Conservation (phyloP, 1,140 invertebrate species). For the Globodera rostochiensis region DNA sequence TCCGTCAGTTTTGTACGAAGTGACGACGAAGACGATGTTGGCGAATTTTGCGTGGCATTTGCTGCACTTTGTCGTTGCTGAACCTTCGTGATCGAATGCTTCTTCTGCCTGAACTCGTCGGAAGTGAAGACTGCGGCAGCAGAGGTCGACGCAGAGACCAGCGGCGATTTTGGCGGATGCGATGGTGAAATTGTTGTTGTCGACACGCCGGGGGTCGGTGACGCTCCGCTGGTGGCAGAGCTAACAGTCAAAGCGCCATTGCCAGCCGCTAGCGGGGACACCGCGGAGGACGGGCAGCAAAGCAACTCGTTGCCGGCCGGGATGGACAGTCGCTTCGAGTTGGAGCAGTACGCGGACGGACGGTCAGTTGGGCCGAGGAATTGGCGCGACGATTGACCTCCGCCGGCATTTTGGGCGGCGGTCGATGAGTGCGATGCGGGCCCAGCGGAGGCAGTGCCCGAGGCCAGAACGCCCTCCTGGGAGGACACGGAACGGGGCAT, state of each 20-base stretch:
- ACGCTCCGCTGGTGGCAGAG: too few species aligned
- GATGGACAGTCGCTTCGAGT: conserved; percentile 3
- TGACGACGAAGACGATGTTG: conserved; percentile 6
- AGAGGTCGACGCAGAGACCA: conserved; percentile 6
- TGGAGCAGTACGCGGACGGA: neutral
- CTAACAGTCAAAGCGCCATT: too few species aligned
- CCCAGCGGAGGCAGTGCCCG: conserved; percentile 1
- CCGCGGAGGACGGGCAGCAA: neutral
- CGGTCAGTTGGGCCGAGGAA: neutral
- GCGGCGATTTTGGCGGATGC: conserved; percentile 7
- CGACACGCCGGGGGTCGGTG: neutral
- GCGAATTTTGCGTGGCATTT: conserved; percentile 11
- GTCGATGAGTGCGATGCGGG: neutral
- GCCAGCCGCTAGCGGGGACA: neutral
- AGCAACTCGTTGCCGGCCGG: neutral
- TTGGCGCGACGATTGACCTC: neutral
- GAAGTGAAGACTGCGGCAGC: neutral
- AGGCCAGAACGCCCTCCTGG: conserved; percentile 52
- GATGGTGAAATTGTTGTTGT: neutral
- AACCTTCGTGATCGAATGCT: neutral
- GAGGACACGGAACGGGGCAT: conserved; percentile 62
- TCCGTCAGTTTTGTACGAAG: neutral
- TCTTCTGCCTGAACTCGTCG: neutral
- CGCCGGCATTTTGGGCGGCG: too few species aligned
- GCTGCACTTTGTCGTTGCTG: neutral